Conservation (phyloP, 1,140 invertebrate species). For the Lerema accius region DNA sequence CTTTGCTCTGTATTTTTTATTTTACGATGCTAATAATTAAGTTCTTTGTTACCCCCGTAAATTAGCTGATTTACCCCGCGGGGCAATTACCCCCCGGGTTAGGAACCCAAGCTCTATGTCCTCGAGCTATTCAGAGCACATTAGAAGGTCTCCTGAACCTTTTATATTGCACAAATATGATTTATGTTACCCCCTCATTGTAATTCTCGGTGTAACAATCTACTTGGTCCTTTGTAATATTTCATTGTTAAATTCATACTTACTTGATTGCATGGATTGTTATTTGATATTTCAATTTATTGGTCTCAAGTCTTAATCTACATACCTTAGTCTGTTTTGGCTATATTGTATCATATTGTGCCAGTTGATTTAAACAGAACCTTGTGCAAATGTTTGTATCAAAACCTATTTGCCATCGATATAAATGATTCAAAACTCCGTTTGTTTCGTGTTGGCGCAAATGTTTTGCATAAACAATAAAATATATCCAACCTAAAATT, state of each 20-base stretch:
- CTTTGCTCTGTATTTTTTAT: too few relatives aligned
- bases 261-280: background rate
- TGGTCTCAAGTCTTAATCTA: background rate
- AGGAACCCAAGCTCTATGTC: too few relatives aligned
- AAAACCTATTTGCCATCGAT: too few relatives aligned
- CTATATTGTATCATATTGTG: background rate
- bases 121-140: too few relatives aligned
- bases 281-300: background rate
- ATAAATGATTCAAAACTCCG: too few relatives aligned
- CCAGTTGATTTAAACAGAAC: background rate
- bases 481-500: background rate
- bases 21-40: too few relatives aligned
- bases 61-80: too few relatives aligned
- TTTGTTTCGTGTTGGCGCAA: background rate
- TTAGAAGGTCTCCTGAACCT: background rate
- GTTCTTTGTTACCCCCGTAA: too few relatives aligned
- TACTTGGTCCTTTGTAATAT: background rate
- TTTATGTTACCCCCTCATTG: background rate
- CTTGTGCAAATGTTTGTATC: too few relatives aligned
- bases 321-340: background rate
- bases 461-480: slow-evolving; percentile 3
- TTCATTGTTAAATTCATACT: background rate
- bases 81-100: too few relatives aligned
- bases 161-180: background rate
- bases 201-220: background rate